Percentiles rank a stretch among this genome's conserved stretches.
These are phyloP conservation scores for Anagyrus pseudococci DNA, from an alignment of 2,888 invertebrate genomes.

Conservation along the genomic window DNA sequence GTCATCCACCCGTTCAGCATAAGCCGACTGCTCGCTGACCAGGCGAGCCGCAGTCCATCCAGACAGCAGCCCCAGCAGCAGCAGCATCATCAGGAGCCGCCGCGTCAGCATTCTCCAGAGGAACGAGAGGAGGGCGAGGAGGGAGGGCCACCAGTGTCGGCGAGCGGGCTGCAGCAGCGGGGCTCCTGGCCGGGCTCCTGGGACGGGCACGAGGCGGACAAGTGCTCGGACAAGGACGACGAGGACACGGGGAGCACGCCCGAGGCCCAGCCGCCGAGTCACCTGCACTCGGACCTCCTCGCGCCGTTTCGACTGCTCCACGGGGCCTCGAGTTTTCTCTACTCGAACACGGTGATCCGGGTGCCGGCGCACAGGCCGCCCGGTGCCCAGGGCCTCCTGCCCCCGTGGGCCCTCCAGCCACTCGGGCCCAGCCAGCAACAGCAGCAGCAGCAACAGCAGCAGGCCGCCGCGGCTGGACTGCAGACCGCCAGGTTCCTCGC, in stretches of 20 bases:
- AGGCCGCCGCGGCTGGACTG: conserved; percentile 55
- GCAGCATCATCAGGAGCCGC: conserved; percentile 50
- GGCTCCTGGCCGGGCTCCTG: conserved; percentile 49
- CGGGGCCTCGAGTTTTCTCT: conserved; percentile 55
- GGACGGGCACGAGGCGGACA: conserved; percentile 40
- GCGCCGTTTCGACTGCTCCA: conserved; percentile 51
- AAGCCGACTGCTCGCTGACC: conserved; percentile 55
- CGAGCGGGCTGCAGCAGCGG: too few species aligned
- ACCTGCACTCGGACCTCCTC: conserved; percentile 41
- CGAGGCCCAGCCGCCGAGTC: conserved; percentile 32
- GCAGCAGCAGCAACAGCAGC: conserved; percentile 51
- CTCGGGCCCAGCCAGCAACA: conserved; percentile 49
- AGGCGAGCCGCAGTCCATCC: conserved; percentile 39
- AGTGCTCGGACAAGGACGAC: conserved; percentile 56
- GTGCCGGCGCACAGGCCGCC: conserved; percentile 82
- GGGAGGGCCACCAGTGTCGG: conserved; percentile 39
- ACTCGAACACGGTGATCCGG: conserved; percentile 73
- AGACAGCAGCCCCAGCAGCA: too few species aligned
- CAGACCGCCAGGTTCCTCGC: conserved; percentile 58
- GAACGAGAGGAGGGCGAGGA: conserved; percentile 8
- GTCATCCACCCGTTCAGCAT: conserved; percentile 59
- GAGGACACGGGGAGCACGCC: conserved; percentile 49
- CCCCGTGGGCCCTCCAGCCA: conserved; percentile 53
- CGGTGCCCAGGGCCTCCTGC: conserved; percentile 61
- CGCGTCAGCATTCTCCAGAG: conserved; percentile 46